Evolutionary conservation across 53 echinoderm and acorn worm species (phyloP), one percentile per base, ranked within the genome.

Genomic region (Echinarachnius parma): DNA sequence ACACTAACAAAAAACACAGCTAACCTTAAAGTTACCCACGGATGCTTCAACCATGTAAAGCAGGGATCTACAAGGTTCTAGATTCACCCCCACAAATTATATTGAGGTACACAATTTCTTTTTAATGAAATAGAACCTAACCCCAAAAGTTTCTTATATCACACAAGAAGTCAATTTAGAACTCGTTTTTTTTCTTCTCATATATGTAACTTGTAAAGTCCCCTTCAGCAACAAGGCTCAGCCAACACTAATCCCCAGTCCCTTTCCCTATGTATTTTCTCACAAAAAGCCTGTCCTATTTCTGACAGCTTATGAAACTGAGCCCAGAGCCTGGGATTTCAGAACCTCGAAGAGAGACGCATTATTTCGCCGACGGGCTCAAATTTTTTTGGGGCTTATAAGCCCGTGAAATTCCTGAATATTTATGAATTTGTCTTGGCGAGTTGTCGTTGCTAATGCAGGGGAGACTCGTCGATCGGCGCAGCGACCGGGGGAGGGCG

Each of bases 401-500:
- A 31, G 11, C 32, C 68, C 32, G 74, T 72, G 74, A 72, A 72
- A 42, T 26, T 42, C n/a, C 57, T 72, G 74, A 72, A 72, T 72
- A 72, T 72, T 72, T 72, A 72, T 72, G 57, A 72, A 72, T 72
- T 72, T 72, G 39, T 56, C 42, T 72, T 72, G 23, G 57, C 16
- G 57, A 55, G 74, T 53, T 56, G 74, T 72, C 56, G 74, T 72
- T 72, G 52, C 50, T 50, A 68, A 68, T 68, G 68, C 68, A 13
- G 68, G 31, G 18, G 52, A 32, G 68, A 52, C 33, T 52, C 52
- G 21, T 50, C 18, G n/a, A n/a, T 32, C 34, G 24, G 34, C 52
- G 52, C 33, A 50, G 52, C 52, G 15, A 24, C 21, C 52, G 32
- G 36, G 52, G 13, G 21, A 32, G 29, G 32, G 50, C 22, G 34